Evolutionary conservation across 2,888 invertebrate genomes (phyloP).

Genomic region (Candidula unifasciata): DNA sequence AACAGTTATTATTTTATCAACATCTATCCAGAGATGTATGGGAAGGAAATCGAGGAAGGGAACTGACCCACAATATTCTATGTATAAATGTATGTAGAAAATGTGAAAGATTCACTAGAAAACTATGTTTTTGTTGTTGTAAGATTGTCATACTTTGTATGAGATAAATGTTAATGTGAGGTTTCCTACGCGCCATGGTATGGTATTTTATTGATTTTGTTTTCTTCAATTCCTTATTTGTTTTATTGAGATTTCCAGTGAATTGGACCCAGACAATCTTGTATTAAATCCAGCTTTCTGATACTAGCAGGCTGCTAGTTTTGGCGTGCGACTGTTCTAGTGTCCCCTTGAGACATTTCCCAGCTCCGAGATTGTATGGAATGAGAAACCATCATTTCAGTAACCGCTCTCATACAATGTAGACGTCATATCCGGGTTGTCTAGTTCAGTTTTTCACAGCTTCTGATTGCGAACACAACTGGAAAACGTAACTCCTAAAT

Average conservation of each 20-base stretch:
- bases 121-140: no score
- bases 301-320: neutral
- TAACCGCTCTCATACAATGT: neutral
- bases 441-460: neutral
- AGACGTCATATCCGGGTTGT: no score
- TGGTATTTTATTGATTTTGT: no score
- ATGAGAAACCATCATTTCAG: conserved; percentile 3
- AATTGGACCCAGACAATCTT: neutral
- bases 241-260: conserved; percentile 7
- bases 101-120: no score
- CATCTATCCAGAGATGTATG: no score
- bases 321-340: neutral
- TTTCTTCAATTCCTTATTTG: neutral
- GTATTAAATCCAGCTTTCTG: conserved; percentile 11
- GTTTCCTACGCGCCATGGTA: no score
- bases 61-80: no score
- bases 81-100: no score
- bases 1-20: no score
- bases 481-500: neutral
- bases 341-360: neutral
- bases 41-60: no score
- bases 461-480: neutral
- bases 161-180: no score
- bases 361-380: neutral
- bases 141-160: no score